Evolutionary conservation across 2,888 invertebrate species (phyloP).

Genomic region (Keiferia lycopersicella): DNA sequence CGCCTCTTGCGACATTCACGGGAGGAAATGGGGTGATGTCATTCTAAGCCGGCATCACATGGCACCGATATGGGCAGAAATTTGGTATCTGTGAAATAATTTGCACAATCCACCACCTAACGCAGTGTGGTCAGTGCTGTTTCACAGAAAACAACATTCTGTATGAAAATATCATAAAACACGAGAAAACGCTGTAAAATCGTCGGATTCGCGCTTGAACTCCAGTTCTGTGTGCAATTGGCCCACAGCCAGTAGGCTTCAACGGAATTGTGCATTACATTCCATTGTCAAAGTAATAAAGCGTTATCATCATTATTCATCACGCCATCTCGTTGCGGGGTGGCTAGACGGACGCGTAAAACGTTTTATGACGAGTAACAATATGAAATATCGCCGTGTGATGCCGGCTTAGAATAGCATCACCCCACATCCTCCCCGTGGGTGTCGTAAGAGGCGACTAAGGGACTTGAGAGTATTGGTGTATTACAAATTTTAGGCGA

Average conservation of each 20-base stretch:
- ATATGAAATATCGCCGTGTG: slow-evolving; percentile 10
- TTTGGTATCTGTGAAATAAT: too few species aligned
- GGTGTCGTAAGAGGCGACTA: too few species aligned
- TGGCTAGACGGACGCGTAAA: slow-evolving; percentile 21
- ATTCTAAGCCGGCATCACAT: too few species aligned
- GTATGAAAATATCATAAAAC: neutral
- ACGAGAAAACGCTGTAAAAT: neutral
- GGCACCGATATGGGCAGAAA: too few species aligned
- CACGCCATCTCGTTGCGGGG: slow-evolving; percentile 5
- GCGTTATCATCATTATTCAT: slow-evolving; percentile 20
- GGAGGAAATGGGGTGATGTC: too few species aligned
- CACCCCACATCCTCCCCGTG: too few species aligned
- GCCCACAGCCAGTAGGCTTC: neutral
- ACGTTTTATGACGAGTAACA: slow-evolving; percentile 13
- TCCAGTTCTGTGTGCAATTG: neutral
- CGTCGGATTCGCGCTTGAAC: neutral
- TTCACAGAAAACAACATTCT: neutral
- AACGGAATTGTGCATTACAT: neutral
- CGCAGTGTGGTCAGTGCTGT: neutral
- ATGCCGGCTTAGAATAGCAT: too few species aligned
- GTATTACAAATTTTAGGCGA: too few species aligned
- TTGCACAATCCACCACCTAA: too few species aligned
- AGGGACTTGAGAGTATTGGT: too few species aligned
- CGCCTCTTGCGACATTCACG: too few species aligned
- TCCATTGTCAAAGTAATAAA: neutral